These are phyloP conservation scores for Clostera curtula DNA, from an alignment of 2,888 invertebrate genomes.

Conservation along the genomic window DNA sequence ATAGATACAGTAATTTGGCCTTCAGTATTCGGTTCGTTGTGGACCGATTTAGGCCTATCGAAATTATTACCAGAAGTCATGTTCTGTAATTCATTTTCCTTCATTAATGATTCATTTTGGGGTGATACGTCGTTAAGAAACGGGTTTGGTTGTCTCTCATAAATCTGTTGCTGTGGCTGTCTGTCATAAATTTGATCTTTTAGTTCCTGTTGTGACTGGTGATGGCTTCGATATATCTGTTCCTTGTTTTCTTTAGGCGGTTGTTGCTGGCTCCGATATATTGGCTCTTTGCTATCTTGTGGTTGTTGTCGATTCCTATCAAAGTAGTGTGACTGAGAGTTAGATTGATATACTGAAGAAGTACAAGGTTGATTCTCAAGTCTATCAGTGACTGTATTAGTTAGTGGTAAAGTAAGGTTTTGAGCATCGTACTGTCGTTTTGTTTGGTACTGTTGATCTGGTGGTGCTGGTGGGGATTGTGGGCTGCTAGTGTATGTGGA, in stretches of 20 bases:
- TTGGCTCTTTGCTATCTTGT: constrained; percentile 42
- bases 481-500: constrained; percentile 70
- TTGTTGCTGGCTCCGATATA: constrained; percentile 50
- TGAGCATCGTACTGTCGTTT: constrained; percentile 64
- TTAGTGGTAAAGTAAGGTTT: constrained; percentile 61
- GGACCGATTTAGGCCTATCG: constrained; percentile 28
- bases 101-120: constrained; percentile 29
- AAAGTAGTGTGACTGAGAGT: constrained; percentile 68
- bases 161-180: constrained; percentile 43
- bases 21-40: constrained; percentile 39
- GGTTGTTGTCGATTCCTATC: constrained; percentile 51
- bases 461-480: constrained; percentile 58
- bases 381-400: constrained; percentile 55
- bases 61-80: constrained; percentile 24
- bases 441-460: constrained; percentile 43
- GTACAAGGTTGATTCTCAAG: constrained; percentile 56
- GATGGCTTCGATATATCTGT: no score
- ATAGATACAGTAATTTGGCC: constrained; percentile 28
- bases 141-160: constrained; percentile 55
- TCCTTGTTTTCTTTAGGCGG: no score
- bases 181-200: constrained; percentile 51
- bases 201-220: no score
- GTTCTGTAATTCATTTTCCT: constrained; percentile 31
- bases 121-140: constrained; percentile 51
- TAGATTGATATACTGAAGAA: constrained; percentile 53